Conservation (phyloP, 2,797 vertebrate species). For the Syngnathus acus region DNA sequence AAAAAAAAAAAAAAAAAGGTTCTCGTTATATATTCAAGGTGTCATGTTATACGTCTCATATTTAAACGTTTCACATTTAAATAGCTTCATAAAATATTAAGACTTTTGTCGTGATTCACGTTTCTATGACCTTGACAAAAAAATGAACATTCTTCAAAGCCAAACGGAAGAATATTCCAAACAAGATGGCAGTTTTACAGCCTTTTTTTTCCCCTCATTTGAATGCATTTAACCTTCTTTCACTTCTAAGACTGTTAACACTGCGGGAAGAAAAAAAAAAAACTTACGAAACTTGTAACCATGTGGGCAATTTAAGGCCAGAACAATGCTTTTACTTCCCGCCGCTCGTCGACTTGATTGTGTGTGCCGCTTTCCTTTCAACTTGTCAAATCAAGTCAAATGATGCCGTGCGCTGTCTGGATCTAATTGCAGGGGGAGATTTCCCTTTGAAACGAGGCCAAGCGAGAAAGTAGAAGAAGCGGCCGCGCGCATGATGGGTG, state of each 20-base stretch:
- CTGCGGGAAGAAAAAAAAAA: background rate
- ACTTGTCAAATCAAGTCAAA: slow-evolving; percentile 4
- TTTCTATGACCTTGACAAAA: no score
- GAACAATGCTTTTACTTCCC: no score
- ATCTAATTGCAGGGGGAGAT: background rate
- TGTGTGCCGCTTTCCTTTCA: background rate
- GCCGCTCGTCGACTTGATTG: background rate
- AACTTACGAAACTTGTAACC: background rate
- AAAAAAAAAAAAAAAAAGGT: no score
- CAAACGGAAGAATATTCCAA: no score
- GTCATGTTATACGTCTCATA: no score
- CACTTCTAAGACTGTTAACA: background rate
- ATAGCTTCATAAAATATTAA: no score
- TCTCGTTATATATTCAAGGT: no score
- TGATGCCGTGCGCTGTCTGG: background rate
- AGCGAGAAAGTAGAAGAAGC: background rate
- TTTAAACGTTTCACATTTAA: no score
- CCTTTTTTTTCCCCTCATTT: background rate
- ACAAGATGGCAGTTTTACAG: no score
- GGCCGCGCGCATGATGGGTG: slow-evolving; percentile 5
- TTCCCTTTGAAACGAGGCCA: slow-evolving; percentile 5
- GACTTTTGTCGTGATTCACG: no score
- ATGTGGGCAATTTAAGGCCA: background rate
- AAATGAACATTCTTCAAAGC: no score
- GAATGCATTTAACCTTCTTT: background rate